A percentile compares a stretch with the other conserved stretches of the same genome.
These are phyloP conservation scores for Barypeithes pellucidus DNA, from an alignment of 2,888 invertebrate genomes.

Conservation along the genomic window DNA sequence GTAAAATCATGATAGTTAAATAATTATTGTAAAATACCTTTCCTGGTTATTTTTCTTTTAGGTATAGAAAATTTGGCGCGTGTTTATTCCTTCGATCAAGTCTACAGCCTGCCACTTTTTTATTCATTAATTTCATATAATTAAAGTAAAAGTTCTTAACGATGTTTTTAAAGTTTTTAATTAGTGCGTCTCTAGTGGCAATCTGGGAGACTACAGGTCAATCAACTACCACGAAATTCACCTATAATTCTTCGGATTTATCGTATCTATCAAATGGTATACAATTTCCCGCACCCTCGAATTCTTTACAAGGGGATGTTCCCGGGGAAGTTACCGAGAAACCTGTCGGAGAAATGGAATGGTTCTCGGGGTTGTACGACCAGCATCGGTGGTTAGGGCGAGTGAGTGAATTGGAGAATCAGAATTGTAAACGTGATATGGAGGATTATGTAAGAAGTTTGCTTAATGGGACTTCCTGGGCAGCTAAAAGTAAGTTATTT, in stretches of 20 bases:
- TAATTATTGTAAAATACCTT: constrained; percentile 19
- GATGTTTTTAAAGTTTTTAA: not conserved
- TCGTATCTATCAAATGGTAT: constrained; percentile 69
- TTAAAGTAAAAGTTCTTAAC: constrained; percentile 15
- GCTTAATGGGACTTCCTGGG: constrained; percentile 80
- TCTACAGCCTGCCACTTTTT: not conserved
- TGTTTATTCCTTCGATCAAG: not conserved
- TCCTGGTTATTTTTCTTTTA: constrained; percentile 10
- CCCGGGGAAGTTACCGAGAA: constrained; percentile 57
- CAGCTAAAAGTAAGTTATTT: constrained; percentile 82
- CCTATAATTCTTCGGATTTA: constrained; percentile 68
- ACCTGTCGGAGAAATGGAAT: constrained; percentile 74
- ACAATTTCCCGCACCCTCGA: constrained; percentile 65
- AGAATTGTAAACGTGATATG: constrained; percentile 73
- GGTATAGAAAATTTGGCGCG: constrained; percentile 12
- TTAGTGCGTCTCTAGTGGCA: not conserved
- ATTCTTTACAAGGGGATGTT: constrained; percentile 57
- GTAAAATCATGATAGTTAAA: constrained; percentile 12
- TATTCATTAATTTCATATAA: not conserved
- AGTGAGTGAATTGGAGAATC: constrained; percentile 58
- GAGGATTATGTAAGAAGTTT: constrained; percentile 75
- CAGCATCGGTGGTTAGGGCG: constrained; percentile 75
- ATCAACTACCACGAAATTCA: constrained; percentile 58
- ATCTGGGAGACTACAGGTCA: constrained; percentile 33
- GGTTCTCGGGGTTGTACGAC: constrained; percentile 79